phyloP scores from a whole-genome alignment of 2,888 invertebrate species.

The Acanthacorydalis orientalis region DNA sequence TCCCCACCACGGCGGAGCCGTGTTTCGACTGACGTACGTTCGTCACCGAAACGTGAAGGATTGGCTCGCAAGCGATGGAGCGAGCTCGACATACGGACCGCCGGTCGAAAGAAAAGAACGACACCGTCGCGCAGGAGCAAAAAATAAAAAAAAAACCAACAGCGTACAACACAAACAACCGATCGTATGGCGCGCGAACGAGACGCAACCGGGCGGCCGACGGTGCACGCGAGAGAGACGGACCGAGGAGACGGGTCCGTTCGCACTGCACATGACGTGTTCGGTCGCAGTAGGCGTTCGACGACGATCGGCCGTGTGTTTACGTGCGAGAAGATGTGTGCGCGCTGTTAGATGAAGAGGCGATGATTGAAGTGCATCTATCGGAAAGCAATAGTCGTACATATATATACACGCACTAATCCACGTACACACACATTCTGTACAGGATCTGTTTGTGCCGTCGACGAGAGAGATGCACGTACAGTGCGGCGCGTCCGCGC shows the following conservation, averaged over 20 bases:
- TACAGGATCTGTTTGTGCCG: no score
- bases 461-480: no score
- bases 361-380: background rate
- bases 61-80: background rate
- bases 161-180: no score
- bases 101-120: background rate
- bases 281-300: background rate
- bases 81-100: slow-evolving; percentile 1
- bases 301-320: background rate
- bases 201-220: no score
- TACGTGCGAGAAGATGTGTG: background rate
- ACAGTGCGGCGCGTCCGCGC: no score
- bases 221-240: no score
- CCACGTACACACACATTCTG: no score
- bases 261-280: no score
- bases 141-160: background rate
- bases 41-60: background rate
- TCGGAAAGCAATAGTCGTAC: background rate
- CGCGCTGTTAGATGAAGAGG: background rate
- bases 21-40: background rate
- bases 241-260: no score
- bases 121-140: slow-evolving; percentile 7
- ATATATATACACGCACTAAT: no score
- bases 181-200: no score
- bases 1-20: no score